Percentiles rank a stretch among this genome's conserved stretches.
phyloP scores from a whole-genome alignment of 2,113 vertebrate genomes.

The Columbina picui region DNA sequence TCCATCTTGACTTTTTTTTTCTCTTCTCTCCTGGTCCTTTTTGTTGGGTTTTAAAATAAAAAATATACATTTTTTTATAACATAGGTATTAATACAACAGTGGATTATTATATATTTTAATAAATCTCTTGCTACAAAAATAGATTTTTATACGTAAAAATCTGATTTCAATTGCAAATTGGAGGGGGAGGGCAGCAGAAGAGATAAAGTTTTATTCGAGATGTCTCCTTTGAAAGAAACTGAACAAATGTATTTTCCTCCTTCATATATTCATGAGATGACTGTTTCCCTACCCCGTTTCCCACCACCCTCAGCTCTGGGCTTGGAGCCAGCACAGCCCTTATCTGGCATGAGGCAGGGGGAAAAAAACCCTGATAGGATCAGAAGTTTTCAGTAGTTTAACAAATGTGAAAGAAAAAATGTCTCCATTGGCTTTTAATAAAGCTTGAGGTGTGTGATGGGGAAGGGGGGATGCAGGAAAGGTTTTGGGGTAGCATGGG shows the following conservation, averaged over 20 bases:
- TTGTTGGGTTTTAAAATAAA: constrained; percentile 13
- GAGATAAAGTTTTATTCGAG: constrained; percentile 30
- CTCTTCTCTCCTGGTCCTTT: not conserved
- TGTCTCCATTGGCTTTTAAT: not conserved
- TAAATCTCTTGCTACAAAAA: constrained; percentile 8
- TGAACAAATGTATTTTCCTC: constrained; percentile 62
- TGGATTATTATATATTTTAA: constrained; percentile 26
- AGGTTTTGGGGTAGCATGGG: not conserved
- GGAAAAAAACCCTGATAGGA: not conserved
- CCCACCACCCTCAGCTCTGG: constrained; percentile 14
- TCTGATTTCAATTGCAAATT: constrained; percentile 54
- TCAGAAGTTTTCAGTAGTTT: constrained; percentile 38
- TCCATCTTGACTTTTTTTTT: not conserved
- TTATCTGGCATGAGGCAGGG: constrained; percentile 44
- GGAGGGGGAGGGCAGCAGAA: not conserved
- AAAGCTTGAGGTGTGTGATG: not conserved
- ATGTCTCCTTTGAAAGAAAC: constrained; percentile 37
- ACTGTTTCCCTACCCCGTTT: not conserved
- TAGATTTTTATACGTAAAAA: constrained; percentile 9
- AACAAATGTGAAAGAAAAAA: not conserved
- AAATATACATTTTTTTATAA: not conserved
- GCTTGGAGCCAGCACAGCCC: constrained; percentile 39
- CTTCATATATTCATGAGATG: constrained; percentile 49
- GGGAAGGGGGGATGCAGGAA: not conserved
- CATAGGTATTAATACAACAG: not conserved